Evolutionary conservation across 2,888 invertebrate species (phyloP).

Genomic region (Synanthedon andrenaeformis): DNA sequence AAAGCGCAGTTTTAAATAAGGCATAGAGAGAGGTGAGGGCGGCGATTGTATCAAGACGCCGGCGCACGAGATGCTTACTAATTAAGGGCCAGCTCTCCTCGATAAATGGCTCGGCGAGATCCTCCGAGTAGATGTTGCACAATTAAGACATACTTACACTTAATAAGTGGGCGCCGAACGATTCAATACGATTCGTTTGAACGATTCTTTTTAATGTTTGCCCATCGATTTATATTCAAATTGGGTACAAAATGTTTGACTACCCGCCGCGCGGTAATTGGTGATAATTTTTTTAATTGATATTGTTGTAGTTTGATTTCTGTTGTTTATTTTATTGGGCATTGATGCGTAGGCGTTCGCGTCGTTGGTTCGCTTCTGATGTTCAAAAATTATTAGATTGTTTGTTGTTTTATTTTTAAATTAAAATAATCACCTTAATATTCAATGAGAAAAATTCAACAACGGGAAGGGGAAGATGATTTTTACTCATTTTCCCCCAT

Average conservation of each 20-base stretch:
- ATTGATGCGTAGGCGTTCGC: neutral
- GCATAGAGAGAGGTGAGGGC: slow-evolving; percentile 50
- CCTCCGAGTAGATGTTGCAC: slow-evolving; percentile 30
- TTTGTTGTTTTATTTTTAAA: too few species aligned
- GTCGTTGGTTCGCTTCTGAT: neutral
- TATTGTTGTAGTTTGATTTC: slow-evolving; percentile 17
- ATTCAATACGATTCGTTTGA: slow-evolving; percentile 33
- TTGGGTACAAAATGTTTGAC: slow-evolving; percentile 42
- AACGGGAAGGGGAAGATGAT: too few species aligned
- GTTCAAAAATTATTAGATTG: neutral
- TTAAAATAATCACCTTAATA: too few species aligned
- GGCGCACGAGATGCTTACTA: slow-evolving; percentile 53
- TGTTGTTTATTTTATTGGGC: slow-evolving; percentile 2
- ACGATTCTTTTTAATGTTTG: slow-evolving; percentile 27
- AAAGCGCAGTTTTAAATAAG: slow-evolving; percentile 27
- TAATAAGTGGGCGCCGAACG: slow-evolving; percentile 32
- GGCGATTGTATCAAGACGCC: slow-evolving; percentile 46
- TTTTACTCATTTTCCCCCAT: too few species aligned
- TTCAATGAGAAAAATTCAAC: too few species aligned
- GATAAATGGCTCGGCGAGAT: slow-evolving; percentile 25
- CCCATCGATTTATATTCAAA: slow-evolving; percentile 49
- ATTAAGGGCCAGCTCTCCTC: slow-evolving; percentile 44
- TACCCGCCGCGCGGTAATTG: slow-evolving; percentile 49
- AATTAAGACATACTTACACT: slow-evolving; percentile 51
- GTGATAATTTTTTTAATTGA: slow-evolving; percentile 54